These are phyloP conservation scores for Gavialis gangeticus DNA, from an alignment of 2,113 vertebrate genomes.

Conservation along the genomic window DNA sequence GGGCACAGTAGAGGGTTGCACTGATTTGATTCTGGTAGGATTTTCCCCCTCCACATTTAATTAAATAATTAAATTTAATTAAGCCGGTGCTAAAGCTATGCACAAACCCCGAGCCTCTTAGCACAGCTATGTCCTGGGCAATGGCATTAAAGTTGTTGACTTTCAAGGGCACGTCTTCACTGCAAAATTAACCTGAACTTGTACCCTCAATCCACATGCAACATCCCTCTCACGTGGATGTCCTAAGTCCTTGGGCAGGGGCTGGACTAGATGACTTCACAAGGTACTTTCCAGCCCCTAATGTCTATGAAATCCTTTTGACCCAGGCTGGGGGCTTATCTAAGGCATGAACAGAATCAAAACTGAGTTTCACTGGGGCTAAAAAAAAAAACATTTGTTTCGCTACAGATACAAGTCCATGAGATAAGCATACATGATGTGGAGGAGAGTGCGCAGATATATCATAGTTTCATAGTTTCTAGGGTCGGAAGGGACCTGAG, in stretches of 20 bases:
- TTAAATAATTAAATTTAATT: background rate
- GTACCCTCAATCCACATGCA: background rate
- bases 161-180: background rate
- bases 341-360: too few relatives aligned
- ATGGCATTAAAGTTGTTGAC: background rate
- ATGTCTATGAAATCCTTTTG: too few relatives aligned
- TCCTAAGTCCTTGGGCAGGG: too few relatives aligned
- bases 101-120: background rate
- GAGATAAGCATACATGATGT: background rate
- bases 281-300: too few relatives aligned
- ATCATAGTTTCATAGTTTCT: too few relatives aligned
- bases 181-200: background rate
- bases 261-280: too few relatives aligned
- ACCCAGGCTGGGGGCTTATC: too few relatives aligned
- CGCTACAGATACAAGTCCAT: too few relatives aligned
- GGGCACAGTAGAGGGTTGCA: background rate
- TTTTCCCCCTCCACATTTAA: too few relatives aligned
- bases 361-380: too few relatives aligned
- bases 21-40: background rate
- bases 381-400: background rate
- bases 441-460: background rate
- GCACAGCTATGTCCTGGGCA: background rate
- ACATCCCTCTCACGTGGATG: background rate
- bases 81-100: too few relatives aligned
- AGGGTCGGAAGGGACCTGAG: too few relatives aligned